Evolutionary conservation across 2,888 invertebrate species (phyloP), one percentile per base, ranked within the genome.

Genomic region (Chalcis sispes): DNA sequence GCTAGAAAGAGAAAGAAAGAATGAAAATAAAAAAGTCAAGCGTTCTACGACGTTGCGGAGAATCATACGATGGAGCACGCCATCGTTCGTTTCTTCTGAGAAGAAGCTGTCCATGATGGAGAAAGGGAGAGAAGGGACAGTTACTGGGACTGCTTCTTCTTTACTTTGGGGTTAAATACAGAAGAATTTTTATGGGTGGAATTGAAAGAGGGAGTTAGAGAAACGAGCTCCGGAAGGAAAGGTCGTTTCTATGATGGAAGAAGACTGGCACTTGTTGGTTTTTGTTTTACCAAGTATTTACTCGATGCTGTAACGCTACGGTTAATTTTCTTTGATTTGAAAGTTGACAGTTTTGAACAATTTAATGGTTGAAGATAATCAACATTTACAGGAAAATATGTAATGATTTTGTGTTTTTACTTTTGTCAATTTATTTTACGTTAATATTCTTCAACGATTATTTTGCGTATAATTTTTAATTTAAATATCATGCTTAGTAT

Each of bases 21-120:
- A 61, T 20, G 69, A 46, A 46, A 29, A 46, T 23, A 52, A 50
- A 25, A 54, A 29, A 62, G 48, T n/a, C 4, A 15, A 50, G 42
- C 18, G 10, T 7, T 3, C 3, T 8, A 13, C 62, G 20, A 0
- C 4, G 36, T 4, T 10, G 4, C 36, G 25, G 2, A 20, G 50
- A 50, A 7, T 15, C n/a, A n/a, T 3, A 46, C n/a, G 1, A 2
- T 46, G 3, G 25, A n/a, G 29, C 54, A 56, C 40, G 67, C 56
- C 15, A 67, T 66, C 50, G 65, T 29, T 64, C 29, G 36, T 25
- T 25, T 27, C 56, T 67, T 46, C 67, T 67, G 67, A 29, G 56
- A 67, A n/a, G 40, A 27, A 66, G 54, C n/a, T 29, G 2, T 25
- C 25, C 40, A 23, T n/a, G n/a, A n/a, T n/a, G n/a, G n/a, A n/a